These are phyloP conservation scores for Digitonthophagus gazella DNA, from an alignment of 2,888 invertebrate genomes.

Conservation along the genomic window DNA sequence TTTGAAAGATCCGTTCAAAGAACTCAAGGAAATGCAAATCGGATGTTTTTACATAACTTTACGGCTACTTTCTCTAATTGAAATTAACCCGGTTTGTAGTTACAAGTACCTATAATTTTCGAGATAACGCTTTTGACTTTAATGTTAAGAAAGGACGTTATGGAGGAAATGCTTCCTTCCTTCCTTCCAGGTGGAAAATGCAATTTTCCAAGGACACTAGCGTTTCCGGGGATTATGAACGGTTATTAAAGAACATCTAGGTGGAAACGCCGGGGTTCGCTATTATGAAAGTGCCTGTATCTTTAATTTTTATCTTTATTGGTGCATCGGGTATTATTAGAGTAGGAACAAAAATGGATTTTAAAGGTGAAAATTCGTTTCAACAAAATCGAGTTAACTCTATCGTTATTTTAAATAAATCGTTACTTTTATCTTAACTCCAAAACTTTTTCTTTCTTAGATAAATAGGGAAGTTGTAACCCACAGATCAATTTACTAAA, in stretches of 20 bases:
- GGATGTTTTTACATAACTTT: not conserved
- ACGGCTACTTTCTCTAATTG: not conserved
- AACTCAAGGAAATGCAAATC: not conserved
- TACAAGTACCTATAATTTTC: not conserved
- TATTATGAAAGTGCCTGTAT: not conserved
- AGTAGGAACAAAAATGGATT: not conserved
- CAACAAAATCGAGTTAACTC: too few relatives aligned
- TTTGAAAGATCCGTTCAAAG: not conserved
- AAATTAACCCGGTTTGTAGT: not conserved
- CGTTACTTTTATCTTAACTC: too few relatives aligned
- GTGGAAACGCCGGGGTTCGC: not conserved
- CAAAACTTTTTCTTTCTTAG: not conserved
- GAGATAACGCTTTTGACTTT: not conserved
- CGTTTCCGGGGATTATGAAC: not conserved
- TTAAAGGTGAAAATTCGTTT: not conserved
- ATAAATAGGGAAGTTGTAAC: conserved; percentile 2
- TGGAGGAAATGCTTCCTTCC: not conserved
- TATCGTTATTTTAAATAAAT: too few relatives aligned
- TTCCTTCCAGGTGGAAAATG: not conserved
- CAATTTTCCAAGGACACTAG: not conserved
- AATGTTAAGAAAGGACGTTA: not conserved
- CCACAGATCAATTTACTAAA: not conserved
- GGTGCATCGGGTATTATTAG: too few relatives aligned
- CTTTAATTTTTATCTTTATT: not conserved
- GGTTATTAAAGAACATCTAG: not conserved